Evolutionary conservation across 2,888 invertebrate genomes (phyloP).

Genomic region (Lycocerus yunnanus): DNA sequence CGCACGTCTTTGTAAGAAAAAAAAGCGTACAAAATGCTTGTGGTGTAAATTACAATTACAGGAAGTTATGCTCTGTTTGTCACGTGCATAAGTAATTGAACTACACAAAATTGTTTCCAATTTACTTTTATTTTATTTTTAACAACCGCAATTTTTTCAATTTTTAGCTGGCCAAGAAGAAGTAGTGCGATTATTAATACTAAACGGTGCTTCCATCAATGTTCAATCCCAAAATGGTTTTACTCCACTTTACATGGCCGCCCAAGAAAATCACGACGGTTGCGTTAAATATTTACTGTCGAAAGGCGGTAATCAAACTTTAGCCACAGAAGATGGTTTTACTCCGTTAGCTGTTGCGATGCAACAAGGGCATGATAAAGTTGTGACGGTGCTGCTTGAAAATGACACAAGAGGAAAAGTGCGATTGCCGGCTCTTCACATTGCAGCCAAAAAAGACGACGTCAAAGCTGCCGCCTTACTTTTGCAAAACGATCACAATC

Average conservation of each 20-base stretch:
- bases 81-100: constrained; percentile 4
- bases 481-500: constrained; percentile 93
- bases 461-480: constrained; percentile 92
- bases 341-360: constrained; percentile 98
- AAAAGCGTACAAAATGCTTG: neutral
- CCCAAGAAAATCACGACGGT: constrained; percentile 94
- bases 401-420: constrained; percentile 97
- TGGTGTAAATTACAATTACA: constrained; percentile 9
- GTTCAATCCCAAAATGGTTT: constrained; percentile 97
- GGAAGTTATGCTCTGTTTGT: constrained; percentile 24
- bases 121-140: constrained; percentile 18
- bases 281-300: constrained; percentile 90
- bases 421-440: constrained; percentile 93
- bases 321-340: constrained; percentile 98
- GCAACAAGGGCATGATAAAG: constrained; percentile 97
- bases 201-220: constrained; percentile 92
- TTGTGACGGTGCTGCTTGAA: constrained; percentile 93
- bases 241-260: constrained; percentile 98
- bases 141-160: neutral
- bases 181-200: constrained; percentile 88
- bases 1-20: neutral
- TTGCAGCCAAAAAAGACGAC: constrained; percentile 98
- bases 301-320: constrained; percentile 93
- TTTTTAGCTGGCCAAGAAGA: constrained; percentile 86
- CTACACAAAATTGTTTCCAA: constrained; percentile 1